These are phyloP conservation scores for Microctenopoma stevenorrisi DNA, from an alignment of 2,797 vertebrate genomes.

Conservation along the genomic window DNA sequence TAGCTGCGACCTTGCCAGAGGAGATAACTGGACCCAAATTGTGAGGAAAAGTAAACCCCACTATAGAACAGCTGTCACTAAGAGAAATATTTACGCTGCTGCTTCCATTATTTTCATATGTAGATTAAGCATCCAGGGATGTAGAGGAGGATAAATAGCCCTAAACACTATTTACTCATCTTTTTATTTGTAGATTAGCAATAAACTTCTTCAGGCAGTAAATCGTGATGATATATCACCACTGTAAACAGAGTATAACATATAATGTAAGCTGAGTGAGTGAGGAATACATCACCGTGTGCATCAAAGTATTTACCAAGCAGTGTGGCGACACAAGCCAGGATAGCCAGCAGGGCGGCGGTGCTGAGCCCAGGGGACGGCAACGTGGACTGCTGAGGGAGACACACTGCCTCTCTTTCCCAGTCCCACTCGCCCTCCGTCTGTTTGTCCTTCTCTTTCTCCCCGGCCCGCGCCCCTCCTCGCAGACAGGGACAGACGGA, in stretches of 20 bases:
- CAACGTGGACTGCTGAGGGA: conserved; percentile 83
- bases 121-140: conserved; percentile 65
- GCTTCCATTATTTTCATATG: conserved; percentile 71
- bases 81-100: conserved; percentile 69
- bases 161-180: conserved; percentile 64
- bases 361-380: conserved; percentile 91
- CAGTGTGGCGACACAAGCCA: conserved; percentile 90
- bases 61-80: conserved; percentile 58
- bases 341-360: conserved; percentile 89
- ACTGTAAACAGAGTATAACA: conserved; percentile 41
- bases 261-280: conserved; percentile 12
- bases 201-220: conserved; percentile 49
- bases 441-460: conserved; percentile 80
- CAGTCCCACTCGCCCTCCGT: conserved; percentile 78
- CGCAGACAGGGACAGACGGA: conserved; percentile 90
- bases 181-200: conserved; percentile 63
- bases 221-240: conserved; percentile 38
- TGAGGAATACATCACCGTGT: conserved; percentile 2
- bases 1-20: conserved; percentile 71
- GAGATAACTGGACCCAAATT: conserved; percentile 64
- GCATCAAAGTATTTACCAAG: conserved; percentile 81
- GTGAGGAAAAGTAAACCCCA: conserved; percentile 54
- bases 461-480: conserved; percentile 85
- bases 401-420: conserved; percentile 84
- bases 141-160: conserved; percentile 60